Base-by-base conservation (phyloP, 2,888 invertebrate species). In the Caenorhabditis japonica region DNA sequence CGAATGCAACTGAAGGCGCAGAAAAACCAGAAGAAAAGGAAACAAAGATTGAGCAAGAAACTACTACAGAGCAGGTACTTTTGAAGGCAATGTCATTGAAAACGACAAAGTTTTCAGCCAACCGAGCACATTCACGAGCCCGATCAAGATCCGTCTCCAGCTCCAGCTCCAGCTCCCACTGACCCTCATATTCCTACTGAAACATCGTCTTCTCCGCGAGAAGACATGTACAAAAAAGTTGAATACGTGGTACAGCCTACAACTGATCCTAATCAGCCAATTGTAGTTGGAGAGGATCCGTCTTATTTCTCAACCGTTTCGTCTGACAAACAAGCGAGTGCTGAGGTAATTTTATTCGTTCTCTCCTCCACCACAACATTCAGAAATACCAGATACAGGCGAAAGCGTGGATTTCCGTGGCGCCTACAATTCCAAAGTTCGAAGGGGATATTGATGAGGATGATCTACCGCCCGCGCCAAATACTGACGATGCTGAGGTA, bases 361-460 rank as follows among this genome's bases (percentile, higher is more conserved):
- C 23, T 39, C 41, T 21, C 27, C 30, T 13, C 25, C 19, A 27
- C 47, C 15, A 4, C 5, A 39, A 39, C n/a, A 25, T 41, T 30
- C 36, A 30, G 17, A 4, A 25, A 30, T 47, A 55, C 8, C 46
- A 66, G 51, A 62, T 69, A 4, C 69, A 75, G 51, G 75, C 75
- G 0, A 75, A 75, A 39, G 70, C 66, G 13, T 75, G 75, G 75
- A 64, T 75, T 13, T 75, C 75, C 0, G 55, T 64, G 5, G 59
- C 75, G 0, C 15, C 69, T 0, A 17, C 61, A n/a, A 38, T 70
- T 46, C 70, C 75, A n/a, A 59, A 75, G 44, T 75, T 70, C 33
- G 60, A 60, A 2, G 75, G 75, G 5, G 75, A 75, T 36, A 75
- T 75, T 33, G 75, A 75, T 56, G 75, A 75, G n/a, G 75, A 70